These are phyloP conservation scores for Passer montanus DNA, from an alignment of 2,113 vertebrate species.

Conservation along the genomic window DNA sequence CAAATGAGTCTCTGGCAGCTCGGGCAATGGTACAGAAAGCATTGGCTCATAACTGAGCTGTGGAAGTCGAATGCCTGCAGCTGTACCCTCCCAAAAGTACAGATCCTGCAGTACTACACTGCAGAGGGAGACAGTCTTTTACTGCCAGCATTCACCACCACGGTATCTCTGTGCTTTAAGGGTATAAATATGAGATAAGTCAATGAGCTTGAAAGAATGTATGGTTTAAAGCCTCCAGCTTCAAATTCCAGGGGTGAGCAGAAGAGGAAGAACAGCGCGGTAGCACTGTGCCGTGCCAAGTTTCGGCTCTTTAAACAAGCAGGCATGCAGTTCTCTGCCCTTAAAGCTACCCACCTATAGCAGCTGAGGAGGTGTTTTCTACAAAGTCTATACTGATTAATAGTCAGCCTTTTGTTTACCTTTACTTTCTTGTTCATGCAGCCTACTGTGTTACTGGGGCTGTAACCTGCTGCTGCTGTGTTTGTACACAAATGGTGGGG, in stretches of 20 bases:
- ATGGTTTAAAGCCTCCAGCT: background rate
- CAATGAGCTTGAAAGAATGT: background rate
- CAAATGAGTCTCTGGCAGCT: background rate
- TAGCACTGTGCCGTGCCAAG: rapidly evolving
- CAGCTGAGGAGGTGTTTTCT: background rate
- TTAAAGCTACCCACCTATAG: background rate
- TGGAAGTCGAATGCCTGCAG: background rate
- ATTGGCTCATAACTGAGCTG: background rate
- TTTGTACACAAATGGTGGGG: background rate
- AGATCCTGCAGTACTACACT: background rate
- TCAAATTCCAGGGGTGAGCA: background rate
- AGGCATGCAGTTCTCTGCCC: background rate
- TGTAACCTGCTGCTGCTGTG: background rate
- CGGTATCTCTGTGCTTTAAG: background rate
- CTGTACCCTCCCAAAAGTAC: background rate
- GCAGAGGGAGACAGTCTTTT: background rate
- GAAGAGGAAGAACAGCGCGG: rapidly evolving
- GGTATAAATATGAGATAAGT: background rate
- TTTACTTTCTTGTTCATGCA: background rate
- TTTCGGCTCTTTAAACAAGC: background rate
- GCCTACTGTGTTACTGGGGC: background rate
- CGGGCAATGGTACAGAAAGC: background rate
- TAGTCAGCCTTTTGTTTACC: background rate
- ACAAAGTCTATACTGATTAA: background rate
- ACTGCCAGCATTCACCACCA: background rate